Percentiles rank a stretch among this genome's conserved stretches.
Evolutionary conservation across 1,140 invertebrate species (phyloP).

Genomic region (Brachionus plicatilis): DNA sequence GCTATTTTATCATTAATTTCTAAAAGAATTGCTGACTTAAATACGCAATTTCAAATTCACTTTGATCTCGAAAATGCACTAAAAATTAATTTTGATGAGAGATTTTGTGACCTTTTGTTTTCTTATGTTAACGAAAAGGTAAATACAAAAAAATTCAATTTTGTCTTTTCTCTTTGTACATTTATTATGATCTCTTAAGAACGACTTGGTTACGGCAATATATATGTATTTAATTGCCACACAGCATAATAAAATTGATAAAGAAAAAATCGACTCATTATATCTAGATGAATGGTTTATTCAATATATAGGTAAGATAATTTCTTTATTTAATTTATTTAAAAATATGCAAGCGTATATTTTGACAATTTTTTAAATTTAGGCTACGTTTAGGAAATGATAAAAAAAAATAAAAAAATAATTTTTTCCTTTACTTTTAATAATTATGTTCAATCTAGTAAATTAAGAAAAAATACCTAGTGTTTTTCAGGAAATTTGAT

Average conservation of each 20-base stretch:
- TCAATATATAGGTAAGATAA: constrained; percentile 17
- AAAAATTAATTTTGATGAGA: constrained; percentile 23
- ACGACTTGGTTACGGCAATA: constrained; percentile 5
- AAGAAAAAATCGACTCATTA: neutral
- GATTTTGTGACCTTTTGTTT: neutral
- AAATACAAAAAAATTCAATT: neutral
- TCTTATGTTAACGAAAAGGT: neutral
- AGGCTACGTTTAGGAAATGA: no score
- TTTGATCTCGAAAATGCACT: neutral
- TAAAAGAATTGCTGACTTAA: neutral
- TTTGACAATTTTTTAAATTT: neutral
- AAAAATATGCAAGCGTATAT: neutral
- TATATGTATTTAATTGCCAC: neutral
- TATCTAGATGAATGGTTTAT: constrained; percentile 32
- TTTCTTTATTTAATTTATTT: neutral
- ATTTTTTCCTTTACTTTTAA: no score
- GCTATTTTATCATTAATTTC: neutral
- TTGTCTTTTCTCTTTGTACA: no score
- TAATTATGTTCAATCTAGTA: no score
- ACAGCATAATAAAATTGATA: neutral
- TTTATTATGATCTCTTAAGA: neutral
- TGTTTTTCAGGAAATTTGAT: no score
- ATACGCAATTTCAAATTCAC: constrained; percentile 1
- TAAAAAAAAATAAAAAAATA: no score
- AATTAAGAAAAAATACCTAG: no score